Conservation (phyloP, 2,797 vertebrate species). For the Cuculus canorus region DNA sequence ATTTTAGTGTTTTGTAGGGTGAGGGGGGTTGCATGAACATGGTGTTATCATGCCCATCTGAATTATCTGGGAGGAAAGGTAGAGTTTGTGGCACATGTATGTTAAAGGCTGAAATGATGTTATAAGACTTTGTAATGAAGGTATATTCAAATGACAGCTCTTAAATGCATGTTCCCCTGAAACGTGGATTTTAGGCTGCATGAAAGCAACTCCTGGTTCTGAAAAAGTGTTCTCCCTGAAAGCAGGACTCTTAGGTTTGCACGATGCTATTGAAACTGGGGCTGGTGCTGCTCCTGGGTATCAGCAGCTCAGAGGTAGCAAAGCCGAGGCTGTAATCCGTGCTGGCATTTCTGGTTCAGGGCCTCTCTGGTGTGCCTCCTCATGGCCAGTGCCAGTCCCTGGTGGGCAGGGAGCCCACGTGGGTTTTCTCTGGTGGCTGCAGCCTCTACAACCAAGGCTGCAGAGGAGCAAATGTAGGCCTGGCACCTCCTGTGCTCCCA, state of each 20-base stretch:
- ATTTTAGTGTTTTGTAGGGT: neutral
- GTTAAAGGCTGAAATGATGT: neutral
- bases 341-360: neutral
- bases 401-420: rapidly evolving
- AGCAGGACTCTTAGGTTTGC: neutral
- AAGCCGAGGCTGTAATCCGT: neutral
- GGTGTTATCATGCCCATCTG: neutral
- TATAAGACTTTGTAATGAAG: neutral
- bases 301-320: neutral
- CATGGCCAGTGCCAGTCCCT: neutral
- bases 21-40: neutral
- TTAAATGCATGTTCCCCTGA: neutral
- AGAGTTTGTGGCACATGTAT: rapidly evolving
- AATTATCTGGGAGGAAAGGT: neutral
- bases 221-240: neutral
- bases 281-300: neutral
- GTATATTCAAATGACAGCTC: neutral
- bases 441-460: neutral
- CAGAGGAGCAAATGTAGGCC: neutral
- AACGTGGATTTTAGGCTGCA: neutral
- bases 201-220: neutral
- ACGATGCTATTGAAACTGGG: neutral
- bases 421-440: neutral
- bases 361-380: neutral
- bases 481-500: neutral